A percentile compares a stretch with the other conserved stretches of the same genome.
Conservation (phyloP, 2,888 invertebrate species). For the Meandrusa payeni region DNA sequence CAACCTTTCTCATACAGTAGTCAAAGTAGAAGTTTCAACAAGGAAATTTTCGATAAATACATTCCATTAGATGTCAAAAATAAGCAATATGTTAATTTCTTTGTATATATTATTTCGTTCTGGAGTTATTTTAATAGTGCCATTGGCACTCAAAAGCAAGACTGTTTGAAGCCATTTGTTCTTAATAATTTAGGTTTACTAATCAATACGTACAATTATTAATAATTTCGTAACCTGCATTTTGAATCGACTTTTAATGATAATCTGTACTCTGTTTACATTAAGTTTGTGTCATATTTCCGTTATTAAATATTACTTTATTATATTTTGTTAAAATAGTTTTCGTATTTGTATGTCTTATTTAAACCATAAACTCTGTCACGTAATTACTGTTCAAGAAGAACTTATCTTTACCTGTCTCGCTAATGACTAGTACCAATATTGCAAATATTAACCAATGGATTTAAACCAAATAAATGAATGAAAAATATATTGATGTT, state of each 20-base stretch:
- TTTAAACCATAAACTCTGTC: not conserved
- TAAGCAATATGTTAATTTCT: slow-evolving; percentile 17
- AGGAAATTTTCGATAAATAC: slow-evolving; percentile 9
- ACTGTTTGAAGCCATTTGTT: slow-evolving; percentile 18
- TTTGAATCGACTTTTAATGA: not conserved
- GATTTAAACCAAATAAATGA: slow-evolving; percentile 53
- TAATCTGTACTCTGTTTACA: not conserved
- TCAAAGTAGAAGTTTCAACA: slow-evolving; percentile 7
- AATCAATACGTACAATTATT: slow-evolving; percentile 1
- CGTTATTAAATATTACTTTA: slow-evolving; percentile 15
- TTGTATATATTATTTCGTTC: slow-evolving; percentile 17
- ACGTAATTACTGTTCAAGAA: not conserved
- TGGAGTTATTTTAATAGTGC: slow-evolving; percentile 16
- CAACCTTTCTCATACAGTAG: slow-evolving; percentile 18
- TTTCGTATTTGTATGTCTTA: not conserved
- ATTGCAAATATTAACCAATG: slow-evolving; percentile 44
- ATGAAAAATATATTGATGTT: slow-evolving; percentile 28
- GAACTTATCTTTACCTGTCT: slow-evolving; percentile 1
- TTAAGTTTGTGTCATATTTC: slow-evolving; percentile 22
- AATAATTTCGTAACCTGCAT: not conserved
- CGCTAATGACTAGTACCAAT: slow-evolving; percentile 13
- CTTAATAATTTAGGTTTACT: slow-evolving; percentile 13
- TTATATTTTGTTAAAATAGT: slow-evolving; percentile 4
- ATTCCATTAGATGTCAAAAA: slow-evolving; percentile 21
- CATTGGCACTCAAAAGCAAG: slow-evolving; percentile 14